Conservation (phyloP, 2,888 invertebrate genomes). For the Aleiodes testaceus region DNA sequence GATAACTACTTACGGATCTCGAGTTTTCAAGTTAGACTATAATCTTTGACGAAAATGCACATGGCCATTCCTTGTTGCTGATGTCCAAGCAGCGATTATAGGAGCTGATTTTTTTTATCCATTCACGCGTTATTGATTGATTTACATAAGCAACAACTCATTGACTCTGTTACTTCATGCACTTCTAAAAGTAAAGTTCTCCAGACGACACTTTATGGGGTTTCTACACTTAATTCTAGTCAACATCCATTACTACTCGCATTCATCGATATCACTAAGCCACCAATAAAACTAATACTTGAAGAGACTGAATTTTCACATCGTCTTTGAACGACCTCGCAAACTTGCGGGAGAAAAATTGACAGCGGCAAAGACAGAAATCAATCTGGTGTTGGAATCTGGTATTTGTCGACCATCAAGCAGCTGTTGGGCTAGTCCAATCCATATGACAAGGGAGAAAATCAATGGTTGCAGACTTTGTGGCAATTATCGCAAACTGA, state of each 20-base stretch:
- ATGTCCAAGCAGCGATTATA: conserved; percentile 5
- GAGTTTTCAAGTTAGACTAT: not conserved
- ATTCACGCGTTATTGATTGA: conserved; percentile 1
- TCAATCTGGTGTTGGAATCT: conserved; percentile 61
- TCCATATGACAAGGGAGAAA: conserved; percentile 60
- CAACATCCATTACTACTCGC: not conserved
- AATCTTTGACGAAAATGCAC: conserved; percentile 16
- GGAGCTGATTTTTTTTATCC: not conserved
- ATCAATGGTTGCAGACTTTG: conserved; percentile 38
- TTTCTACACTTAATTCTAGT: conserved; percentile 20
- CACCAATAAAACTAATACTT: conserved; percentile 17
- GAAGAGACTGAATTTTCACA: conserved; percentile 61
- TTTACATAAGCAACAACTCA: conserved; percentile 13
- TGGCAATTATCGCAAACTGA: conserved; percentile 56
- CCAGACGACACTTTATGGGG: not conserved
- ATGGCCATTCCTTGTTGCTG: conserved; percentile 29
- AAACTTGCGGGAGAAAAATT: conserved; percentile 52
- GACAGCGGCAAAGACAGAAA: conserved; percentile 59
- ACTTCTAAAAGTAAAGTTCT: conserved; percentile 7
- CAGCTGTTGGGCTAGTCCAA: conserved; percentile 67
- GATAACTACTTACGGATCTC: conserved; percentile 17
- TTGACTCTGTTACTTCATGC: conserved; percentile 3
- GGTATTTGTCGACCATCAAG: conserved; percentile 70
- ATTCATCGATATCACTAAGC: conserved; percentile 7
- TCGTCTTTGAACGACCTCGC: too few relatives aligned